Conservation (phyloP, 2,113 vertebrate species). For the Lontra canadensis region DNA sequence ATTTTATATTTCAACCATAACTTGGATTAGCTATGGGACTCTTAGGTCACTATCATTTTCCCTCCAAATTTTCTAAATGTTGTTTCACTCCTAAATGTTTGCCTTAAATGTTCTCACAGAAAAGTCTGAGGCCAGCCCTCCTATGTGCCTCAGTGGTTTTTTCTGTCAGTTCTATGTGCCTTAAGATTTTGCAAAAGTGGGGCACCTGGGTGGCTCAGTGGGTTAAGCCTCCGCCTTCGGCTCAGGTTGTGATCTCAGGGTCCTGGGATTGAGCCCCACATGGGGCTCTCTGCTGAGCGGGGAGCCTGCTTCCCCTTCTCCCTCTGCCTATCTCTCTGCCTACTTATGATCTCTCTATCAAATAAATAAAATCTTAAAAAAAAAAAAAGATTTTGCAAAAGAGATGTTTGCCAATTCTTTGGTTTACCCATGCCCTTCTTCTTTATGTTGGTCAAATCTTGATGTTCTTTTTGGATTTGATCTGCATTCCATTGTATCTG, state of each 20-base stretch:
- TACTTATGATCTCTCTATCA: too few species aligned
- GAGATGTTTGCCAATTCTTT: not conserved
- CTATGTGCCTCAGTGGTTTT: not conserved
- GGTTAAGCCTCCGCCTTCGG: too few species aligned
- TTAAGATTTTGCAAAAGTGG: not conserved
- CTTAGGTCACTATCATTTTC: not conserved
- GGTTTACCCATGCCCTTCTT: not conserved
- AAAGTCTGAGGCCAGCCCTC: not conserved
- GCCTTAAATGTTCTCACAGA: not conserved
- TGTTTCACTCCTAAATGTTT: not conserved
- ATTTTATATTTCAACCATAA: conserved; percentile 13
- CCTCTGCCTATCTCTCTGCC: too few species aligned
- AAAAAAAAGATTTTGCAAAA: not conserved
- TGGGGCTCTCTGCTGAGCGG: too few species aligned
- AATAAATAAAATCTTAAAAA: too few species aligned
- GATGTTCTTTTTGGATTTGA: not conserved
- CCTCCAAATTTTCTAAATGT: not conserved
- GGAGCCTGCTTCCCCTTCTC: too few species aligned
- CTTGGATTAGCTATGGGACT: not conserved
- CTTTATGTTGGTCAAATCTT: not conserved
- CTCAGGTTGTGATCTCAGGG: too few species aligned
- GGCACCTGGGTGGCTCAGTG: too few species aligned
- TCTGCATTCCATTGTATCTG: not conserved
- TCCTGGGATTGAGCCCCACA: too few species aligned
- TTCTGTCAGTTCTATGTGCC: not conserved